Evolutionary conservation across 2,113 vertebrate species (phyloP), one percentile per base, ranked within the genome.

Genomic region (Malurus elegans): DNA sequence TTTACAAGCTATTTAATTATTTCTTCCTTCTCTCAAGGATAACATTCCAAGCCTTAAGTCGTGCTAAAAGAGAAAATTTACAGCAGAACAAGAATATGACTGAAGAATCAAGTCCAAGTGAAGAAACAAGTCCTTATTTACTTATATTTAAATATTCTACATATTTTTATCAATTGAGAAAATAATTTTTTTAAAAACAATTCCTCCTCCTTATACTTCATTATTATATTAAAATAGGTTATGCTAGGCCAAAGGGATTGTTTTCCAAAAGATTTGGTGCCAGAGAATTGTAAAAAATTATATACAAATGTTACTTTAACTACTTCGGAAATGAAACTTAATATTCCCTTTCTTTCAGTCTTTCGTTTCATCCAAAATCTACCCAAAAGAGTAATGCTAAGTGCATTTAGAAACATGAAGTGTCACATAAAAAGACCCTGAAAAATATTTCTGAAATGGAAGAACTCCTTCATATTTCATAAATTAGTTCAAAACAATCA

Each of bases 401-500:
- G 2, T 71, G 7, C 16, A 50, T 67, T n/a, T 60, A 84, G 61
- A 87, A 91, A 51, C 16, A 60, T 16, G 23, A 75, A 74, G 1
- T n/a, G 6, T 3, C 23, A 21, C 53, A 32, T 53, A n/a, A 80
- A 88, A 80, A 45, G 28, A 32, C 21, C 9, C 19, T 71, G n/a
- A 71, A 79, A 75, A 65, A 4, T n/a, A 26, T 75, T 87, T 90
- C 45, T 45, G 44, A 84, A 80, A 78, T 64, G 7, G 28, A 80
- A 67, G 13, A 51, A 65, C 14, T 56, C 24, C 25, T 86, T 89
- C 69, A 74, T 67, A 79, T 58, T 75, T 93, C 44, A 89, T 25
- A 65, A 50, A 65, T 87, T 60, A 81, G 50, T 93, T 90, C 81
- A 70, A 93, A 96, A 71, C 58, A 76, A 95, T 89, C 79, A 53